Conservation (phyloP, 2,888 invertebrate genomes). For the Eristalis intricaria region DNA sequence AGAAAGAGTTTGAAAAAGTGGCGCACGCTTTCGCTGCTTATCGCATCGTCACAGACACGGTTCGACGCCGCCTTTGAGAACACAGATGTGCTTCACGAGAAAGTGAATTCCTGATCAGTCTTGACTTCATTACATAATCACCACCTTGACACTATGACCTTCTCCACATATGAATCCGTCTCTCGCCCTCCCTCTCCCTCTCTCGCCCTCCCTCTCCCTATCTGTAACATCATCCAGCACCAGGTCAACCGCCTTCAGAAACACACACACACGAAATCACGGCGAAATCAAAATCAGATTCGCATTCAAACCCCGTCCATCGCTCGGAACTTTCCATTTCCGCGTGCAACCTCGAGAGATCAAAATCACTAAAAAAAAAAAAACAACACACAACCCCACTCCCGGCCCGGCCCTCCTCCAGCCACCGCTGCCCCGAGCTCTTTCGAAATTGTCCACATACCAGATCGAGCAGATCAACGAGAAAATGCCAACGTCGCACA, state of each 20-base stretch:
- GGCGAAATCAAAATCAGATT: background rate
- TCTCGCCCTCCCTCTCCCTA: background rate
- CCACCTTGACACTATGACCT: background rate
- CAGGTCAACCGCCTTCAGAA: background rate
- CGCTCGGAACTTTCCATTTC: constrained; percentile 56
- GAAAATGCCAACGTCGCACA: background rate
- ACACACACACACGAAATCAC: background rate
- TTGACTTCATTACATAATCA: background rate
- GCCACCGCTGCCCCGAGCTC: background rate
- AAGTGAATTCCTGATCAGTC: background rate
- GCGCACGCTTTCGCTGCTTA: background rate
- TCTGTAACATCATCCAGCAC: background rate
- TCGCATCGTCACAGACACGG: background rate
- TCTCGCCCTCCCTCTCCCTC: too few species aligned
- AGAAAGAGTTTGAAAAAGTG: background rate
- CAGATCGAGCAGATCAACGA: background rate
- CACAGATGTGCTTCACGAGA: background rate
- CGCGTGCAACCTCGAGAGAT: constrained; percentile 44
- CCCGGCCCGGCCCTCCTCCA: background rate
- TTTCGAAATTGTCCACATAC: constrained; percentile 24
- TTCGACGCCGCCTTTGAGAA: too few species aligned
- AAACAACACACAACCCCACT: background rate
- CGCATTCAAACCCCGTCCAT: background rate
- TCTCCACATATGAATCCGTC: background rate
- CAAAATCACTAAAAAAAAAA: constrained; percentile 3